These are phyloP conservation scores for Antidorcas marsupialis DNA, from an alignment of 2,113 vertebrate genomes.

Conservation along the genomic window DNA sequence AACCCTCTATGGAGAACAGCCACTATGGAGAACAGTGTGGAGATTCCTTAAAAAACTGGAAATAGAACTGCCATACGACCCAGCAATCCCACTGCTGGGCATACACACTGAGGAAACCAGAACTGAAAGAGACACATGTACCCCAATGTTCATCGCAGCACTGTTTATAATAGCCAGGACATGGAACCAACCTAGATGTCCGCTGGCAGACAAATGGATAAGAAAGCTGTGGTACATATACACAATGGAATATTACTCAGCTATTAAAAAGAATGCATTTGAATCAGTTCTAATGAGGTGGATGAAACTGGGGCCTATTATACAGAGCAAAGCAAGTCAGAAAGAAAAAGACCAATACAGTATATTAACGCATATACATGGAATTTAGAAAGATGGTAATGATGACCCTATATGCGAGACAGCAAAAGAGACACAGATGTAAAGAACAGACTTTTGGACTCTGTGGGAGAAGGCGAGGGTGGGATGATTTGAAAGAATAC, in stretches of 20 bases:
- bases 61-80: neutral
- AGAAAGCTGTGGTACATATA: neutral
- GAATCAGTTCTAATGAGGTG: neutral
- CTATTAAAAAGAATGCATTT: neutral
- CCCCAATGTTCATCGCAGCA: neutral
- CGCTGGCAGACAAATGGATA: accelerated
- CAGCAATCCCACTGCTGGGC: neutral
- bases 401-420: neutral
- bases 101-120: neutral
- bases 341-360: neutral
- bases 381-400: neutral
- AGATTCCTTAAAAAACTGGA: neutral
- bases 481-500: neutral
- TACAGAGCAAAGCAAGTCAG: neutral
- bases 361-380: neutral
- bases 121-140: neutral
- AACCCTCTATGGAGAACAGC: neutral
- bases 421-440: neutral
- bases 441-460: neutral
- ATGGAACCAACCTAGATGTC: neutral
- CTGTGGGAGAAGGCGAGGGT: neutral
- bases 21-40: neutral
- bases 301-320: neutral
- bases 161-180: neutral
- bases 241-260: neutral